phyloP scores from a whole-genome alignment of 2,888 invertebrate genomes.

The Sceliomorpha sp. region DNA sequence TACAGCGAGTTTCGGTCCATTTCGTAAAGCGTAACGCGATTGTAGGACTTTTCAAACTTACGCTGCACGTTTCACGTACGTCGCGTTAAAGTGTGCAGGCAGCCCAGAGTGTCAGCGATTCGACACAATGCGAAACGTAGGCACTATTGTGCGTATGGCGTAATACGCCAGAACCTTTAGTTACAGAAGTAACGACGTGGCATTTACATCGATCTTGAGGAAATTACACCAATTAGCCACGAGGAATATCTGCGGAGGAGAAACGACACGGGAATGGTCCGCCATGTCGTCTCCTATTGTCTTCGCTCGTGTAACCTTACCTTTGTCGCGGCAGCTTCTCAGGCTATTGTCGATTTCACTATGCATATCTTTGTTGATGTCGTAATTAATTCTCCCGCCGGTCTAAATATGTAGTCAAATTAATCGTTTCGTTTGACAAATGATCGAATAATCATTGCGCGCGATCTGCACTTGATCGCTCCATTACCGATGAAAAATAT shows the following conservation, averaged over 20 bases:
- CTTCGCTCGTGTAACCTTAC: slow-evolving; percentile 42
- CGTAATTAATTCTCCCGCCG: slow-evolving; percentile 31
- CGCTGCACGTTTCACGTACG: slow-evolving; percentile 26
- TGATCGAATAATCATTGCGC: too few species aligned
- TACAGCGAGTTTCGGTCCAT: too few species aligned
- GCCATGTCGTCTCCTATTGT: slow-evolving; percentile 47
- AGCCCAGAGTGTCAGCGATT: slow-evolving; percentile 39
- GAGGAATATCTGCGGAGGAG: slow-evolving; percentile 45
- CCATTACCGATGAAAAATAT: too few species aligned
- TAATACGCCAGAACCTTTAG: slow-evolving; percentile 40
- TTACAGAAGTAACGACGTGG: slow-evolving; percentile 53
- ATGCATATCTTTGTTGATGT: slow-evolving; percentile 23
- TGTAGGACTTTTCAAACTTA: slow-evolving; percentile 23
- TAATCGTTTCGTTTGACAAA: too few species aligned
- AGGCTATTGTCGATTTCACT: slow-evolving; percentile 38
- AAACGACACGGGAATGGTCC: slow-evolving; percentile 63
- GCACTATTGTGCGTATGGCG: slow-evolving; percentile 52
- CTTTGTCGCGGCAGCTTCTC: slow-evolving; percentile 53
- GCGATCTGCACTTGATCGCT: too few species aligned
- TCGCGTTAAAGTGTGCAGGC: slow-evolving; percentile 26
- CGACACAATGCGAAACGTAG: slow-evolving; percentile 42
- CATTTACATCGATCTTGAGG: slow-evolving; percentile 70
- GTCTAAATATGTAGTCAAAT: too few species aligned
- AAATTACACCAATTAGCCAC: slow-evolving; percentile 57
- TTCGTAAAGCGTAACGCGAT: slow-evolving; percentile 23